These are phyloP conservation scores for Myiotriccus ornatus DNA, from an alignment of 2,797 vertebrate genomes.

Conservation along the genomic window DNA sequence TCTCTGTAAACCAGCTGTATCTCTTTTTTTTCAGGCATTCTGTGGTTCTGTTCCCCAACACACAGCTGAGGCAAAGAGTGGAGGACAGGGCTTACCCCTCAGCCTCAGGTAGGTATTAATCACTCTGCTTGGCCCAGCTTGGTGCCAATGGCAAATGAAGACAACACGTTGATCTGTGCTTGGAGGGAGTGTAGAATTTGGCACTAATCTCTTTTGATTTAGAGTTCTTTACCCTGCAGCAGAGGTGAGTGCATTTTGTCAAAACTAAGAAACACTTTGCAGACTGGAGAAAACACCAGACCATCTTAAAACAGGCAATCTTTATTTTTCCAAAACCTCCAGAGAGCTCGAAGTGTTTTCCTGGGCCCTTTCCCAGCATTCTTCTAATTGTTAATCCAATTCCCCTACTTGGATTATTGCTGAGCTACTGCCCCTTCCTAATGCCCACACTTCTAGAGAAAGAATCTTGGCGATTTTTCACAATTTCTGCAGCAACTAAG, in stretches of 20 bases:
- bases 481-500: not conserved
- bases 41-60: not conserved
- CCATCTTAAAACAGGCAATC: not conserved
- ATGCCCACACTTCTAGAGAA: not conserved
- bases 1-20: not conserved
- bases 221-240: not conserved
- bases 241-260: not conserved
- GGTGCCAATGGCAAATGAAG: conserved; percentile 30
- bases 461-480: not conserved
- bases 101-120: conserved; percentile 20
- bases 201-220: conserved; percentile 16
- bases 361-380: not conserved
- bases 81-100: not conserved
- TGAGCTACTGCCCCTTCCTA: not conserved
- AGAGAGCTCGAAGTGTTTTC: not conserved
- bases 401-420: not conserved
- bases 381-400: not conserved
- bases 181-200: not conserved
- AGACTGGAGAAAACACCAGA: not conserved
- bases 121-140: not conserved
- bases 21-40: not conserved
- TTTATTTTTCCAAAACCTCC: not conserved
- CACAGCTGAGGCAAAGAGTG: not conserved
- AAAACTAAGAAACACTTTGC: conserved; percentile 1
- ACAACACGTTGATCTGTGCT: not conserved